phyloP scores from a whole-genome alignment of 2,113 vertebrate species.

The Pluvianellus socialis region DNA sequence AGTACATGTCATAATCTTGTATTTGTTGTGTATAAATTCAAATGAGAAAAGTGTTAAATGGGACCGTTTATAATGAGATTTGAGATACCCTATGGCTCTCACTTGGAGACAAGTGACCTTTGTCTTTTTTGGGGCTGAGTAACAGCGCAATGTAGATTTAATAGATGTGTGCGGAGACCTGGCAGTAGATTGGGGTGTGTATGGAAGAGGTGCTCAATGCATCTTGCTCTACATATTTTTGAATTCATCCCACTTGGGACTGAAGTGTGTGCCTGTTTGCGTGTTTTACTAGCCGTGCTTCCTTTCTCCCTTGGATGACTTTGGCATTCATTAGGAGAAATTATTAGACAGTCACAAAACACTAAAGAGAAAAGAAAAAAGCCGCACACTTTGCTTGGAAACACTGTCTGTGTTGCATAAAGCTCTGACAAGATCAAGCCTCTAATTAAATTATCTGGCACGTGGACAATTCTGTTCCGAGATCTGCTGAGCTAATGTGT shows the following conservation, averaged over 20 bases:
- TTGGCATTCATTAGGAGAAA: background rate
- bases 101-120: constrained; percentile 38
- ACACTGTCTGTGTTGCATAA: background rate
- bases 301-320: background rate
- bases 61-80: constrained; percentile 55
- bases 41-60: constrained; percentile 45
- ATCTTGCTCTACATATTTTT: background rate
- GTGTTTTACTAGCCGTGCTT: background rate
- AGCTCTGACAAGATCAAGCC: constrained; percentile 61
- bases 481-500: constrained; percentile 61
- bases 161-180: constrained; percentile 6
- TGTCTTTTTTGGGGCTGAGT: constrained; percentile 24
- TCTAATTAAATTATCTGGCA: constrained; percentile 70
- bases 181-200: background rate
- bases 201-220: background rate
- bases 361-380: constrained; percentile 13
- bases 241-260: background rate
- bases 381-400: constrained; percentile 9
- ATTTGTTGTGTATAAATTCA: constrained; percentile 55
- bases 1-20: background rate
- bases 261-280: background rate
- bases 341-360: constrained; percentile 10
- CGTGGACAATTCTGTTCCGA: constrained; percentile 30
- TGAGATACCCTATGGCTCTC: constrained; percentile 50
- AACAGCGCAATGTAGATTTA: background rate